Base-by-base conservation (phyloP, 2,797 vertebrate species). In the Sardinella longiceps region DNA sequence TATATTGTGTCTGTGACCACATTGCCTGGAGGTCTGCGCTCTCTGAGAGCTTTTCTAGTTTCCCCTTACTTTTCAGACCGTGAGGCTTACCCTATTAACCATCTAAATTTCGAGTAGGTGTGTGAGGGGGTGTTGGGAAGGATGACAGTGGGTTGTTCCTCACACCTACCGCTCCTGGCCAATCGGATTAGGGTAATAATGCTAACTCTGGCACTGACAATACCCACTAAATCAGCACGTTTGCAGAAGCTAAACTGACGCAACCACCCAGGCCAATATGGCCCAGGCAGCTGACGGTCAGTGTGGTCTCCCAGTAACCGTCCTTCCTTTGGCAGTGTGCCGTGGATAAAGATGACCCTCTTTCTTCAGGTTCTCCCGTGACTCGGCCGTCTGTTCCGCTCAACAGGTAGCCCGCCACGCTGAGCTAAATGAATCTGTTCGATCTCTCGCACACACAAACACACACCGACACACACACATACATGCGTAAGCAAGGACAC, bases 391-490 rank as follows among this genome's bases (percentile, higher is more conserved):
- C 70, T 77, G 70, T 20, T 77, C 33, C 37, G 3, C 70, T 18
- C 70, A 43, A 77, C 70, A 77, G 70, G 70, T 77, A 39, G 70
- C 20, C 70, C 5, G 2, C 56, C 70, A 39, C 33, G 82, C 83
- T 83, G 84, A 37, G 80, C 85, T 80, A 86, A 86, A 88, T 86
- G 83, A 86, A 85, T 80, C 83, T 84, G 48, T 83, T 84, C 84
- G 58, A 80, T 85, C 82, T 37, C 83, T 84, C 77, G 58, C 77
- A 39, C 28, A 6, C 39, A 77, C 18, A 43, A 33, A 77, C 70
- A 43, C 37, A 70, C 30, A 37, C 9, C 11, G 25, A 33, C 11
- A 70, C 63, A 33, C 63, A 70, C 25, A 33, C 28, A 33, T 30
- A 66, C 60, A 70, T 6, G 15, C 28, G 33, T 12, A 30, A 30